A percentile compares a stretch with the other conserved stretches of the same genome.
These are phyloP conservation scores for Pararge aegeria DNA, from an alignment of 1,140 invertebrate genomes.

Conservation along the genomic window DNA sequence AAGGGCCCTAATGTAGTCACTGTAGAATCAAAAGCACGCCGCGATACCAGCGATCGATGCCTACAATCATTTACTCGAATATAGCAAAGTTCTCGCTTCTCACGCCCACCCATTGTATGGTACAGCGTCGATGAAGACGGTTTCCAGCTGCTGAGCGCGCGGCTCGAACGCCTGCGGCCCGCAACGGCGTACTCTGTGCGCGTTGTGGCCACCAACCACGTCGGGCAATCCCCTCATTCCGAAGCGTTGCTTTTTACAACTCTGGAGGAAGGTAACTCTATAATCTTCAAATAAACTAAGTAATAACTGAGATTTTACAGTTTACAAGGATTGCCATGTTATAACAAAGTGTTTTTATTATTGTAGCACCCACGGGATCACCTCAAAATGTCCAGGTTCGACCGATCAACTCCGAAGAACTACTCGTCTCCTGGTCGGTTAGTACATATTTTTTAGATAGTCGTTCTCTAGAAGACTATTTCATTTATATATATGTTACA, in stretches of 20 bases:
- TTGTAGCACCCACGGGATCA: constrained; percentile 83
- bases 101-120: neutral
- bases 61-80: too few relatives aligned
- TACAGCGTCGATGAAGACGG: neutral
- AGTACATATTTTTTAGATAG: constrained; percentile 38
- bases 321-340: too few relatives aligned
- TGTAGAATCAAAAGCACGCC: too few relatives aligned
- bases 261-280: constrained; percentile 84
- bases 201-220: constrained; percentile 85
- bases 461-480: too few relatives aligned
- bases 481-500: too few relatives aligned
- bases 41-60: too few relatives aligned
- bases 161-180: constrained; percentile 36
- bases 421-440: constrained; percentile 87
- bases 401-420: constrained; percentile 83
- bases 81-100: too few relatives aligned
- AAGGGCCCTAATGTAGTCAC: too few relatives aligned
- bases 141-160: constrained; percentile 23
- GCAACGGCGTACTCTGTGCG: constrained; percentile 73
- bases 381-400: constrained; percentile 86
- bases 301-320: too few relatives aligned
- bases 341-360: neutral
- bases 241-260: constrained; percentile 84
- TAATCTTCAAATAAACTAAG: too few relatives aligned
- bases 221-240: constrained; percentile 86